These are phyloP conservation scores for Cantharis flavilabris DNA, from an alignment of 2,888 invertebrate species.

Conservation along the genomic window DNA sequence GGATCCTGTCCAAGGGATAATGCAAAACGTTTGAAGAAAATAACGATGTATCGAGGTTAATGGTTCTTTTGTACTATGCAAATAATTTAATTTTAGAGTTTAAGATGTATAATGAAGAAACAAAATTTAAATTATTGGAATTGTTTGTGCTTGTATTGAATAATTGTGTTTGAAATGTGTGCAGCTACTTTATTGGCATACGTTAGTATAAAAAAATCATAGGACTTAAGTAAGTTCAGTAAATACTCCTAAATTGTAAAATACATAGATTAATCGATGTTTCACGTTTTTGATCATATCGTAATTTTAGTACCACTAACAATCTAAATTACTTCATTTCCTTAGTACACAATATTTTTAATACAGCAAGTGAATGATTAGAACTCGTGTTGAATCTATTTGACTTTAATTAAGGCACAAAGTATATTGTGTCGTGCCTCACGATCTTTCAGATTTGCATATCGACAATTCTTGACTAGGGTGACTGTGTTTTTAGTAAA, in stretches of 20 bases:
- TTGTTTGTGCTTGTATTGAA: no score
- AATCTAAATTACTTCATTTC: conserved; percentile 31
- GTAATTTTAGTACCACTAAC: conserved; percentile 22
- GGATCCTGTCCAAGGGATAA: no score
- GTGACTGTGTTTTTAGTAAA: conserved; percentile 34
- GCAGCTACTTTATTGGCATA: no score
- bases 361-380: conserved; percentile 32
- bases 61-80: no score
- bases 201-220: background rate
- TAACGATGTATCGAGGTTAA: no score
- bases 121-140: no score
- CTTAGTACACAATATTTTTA: conserved; percentile 21
- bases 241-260: background rate
- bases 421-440: conserved; percentile 41
- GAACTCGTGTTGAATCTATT: conserved; percentile 35
- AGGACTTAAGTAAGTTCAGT: background rate
- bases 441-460: conserved; percentile 42
- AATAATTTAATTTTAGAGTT: no score
- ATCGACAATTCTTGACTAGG: conserved; percentile 31
- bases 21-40: no score
- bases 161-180: no score
- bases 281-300: conserved; percentile 12
- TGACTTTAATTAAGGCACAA: conserved; percentile 33
- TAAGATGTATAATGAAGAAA: no score
- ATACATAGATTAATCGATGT: background rate